Evolutionary conservation across 2,797 vertebrate genomes (phyloP).

Genomic region (Margarornis squamiger): DNA sequence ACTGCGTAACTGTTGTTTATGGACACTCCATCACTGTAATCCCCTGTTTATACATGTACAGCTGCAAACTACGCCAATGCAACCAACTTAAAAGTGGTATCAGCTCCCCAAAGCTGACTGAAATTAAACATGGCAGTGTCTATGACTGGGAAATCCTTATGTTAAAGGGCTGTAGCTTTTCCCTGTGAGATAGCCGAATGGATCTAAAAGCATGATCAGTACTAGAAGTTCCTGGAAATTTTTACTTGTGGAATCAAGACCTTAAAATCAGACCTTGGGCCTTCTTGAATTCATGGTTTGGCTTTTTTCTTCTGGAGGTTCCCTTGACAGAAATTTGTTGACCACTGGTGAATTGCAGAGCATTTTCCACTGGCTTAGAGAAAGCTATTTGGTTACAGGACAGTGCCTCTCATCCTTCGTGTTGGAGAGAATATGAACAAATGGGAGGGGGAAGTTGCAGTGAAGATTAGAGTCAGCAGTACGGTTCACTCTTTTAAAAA

Average conservation of each 20-base stretch:
- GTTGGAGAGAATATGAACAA: not conserved
- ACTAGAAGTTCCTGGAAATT: not conserved
- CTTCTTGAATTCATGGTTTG: not conserved
- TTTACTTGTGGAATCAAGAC: not conserved
- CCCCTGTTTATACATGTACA: not conserved
- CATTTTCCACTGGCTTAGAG: not conserved
- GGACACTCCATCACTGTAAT: slow-evolving; percentile 30
- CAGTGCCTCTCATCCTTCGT: not conserved
- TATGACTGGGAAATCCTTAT: not conserved
- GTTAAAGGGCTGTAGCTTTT: not conserved
- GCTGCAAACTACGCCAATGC: not conserved
- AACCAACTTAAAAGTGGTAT: not conserved
- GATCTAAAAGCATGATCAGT: not conserved
- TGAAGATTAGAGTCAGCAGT: not conserved
- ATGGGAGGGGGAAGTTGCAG: not conserved
- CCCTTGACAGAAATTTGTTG: not conserved
- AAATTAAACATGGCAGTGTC: not conserved
- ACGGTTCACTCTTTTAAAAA: not conserved
- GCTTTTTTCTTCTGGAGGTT: not conserved
- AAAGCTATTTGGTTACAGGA: not conserved
- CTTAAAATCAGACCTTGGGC: not conserved
- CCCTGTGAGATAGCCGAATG: not conserved
- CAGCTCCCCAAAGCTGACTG: not conserved
- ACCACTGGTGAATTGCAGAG: not conserved
- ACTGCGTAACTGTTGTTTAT: not conserved